phyloP scores from a whole-genome alignment of 2,113 vertebrate species.

The Oncorhynchus gorbuscha region DNA sequence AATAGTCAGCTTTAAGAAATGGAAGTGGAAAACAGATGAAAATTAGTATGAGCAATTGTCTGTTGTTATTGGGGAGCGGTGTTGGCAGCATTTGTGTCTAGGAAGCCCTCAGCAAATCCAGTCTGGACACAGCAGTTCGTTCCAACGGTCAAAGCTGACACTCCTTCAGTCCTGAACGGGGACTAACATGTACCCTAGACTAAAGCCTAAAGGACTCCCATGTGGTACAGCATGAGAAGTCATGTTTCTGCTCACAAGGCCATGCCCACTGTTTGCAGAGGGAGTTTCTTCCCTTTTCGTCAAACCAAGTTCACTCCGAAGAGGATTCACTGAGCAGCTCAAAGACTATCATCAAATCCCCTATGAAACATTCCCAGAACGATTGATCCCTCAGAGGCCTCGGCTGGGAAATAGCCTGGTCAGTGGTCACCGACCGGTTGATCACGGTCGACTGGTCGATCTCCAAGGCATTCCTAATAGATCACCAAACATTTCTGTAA shows the following conservation, averaged over 20 bases:
- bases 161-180: too few species aligned
- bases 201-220: neutral
- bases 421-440: too few species aligned
- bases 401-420: neutral
- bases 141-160: too few species aligned
- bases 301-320: neutral
- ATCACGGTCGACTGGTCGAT: too few species aligned
- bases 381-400: neutral
- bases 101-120: too few species aligned
- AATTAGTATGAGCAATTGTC: too few species aligned
- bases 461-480: too few species aligned
- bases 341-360: neutral
- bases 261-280: neutral
- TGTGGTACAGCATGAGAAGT: neutral
- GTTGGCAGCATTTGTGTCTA: too few species aligned
- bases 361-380: neutral
- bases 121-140: too few species aligned
- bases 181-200: neutral
- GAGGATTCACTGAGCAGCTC: neutral
- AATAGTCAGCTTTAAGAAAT: neutral
- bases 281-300: slow-evolving; percentile 2
- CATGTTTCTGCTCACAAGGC: neutral
- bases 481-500: too few species aligned
- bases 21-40: neutral
- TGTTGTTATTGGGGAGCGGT: too few species aligned